Base-by-base conservation (phyloP, 2,113 vertebrate species). In the Tiliqua scincoides region DNA sequence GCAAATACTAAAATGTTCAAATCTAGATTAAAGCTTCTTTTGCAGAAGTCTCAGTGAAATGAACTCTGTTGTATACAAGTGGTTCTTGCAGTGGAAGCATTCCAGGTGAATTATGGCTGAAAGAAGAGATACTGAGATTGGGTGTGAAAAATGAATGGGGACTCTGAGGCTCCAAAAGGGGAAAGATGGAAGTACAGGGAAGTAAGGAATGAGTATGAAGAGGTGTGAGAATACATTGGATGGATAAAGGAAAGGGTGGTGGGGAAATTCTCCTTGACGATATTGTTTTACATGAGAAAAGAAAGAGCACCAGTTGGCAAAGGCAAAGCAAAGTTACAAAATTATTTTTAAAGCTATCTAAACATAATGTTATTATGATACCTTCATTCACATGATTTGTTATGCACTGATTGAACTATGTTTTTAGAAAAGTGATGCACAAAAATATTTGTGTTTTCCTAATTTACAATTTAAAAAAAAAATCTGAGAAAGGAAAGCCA, bases 291-390 rank as follows among this genome's bases (percentile, higher is more conserved):
- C 20, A 59, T 59, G 5, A 27, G 76, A 35, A 32, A 32, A 57
- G 25, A 32, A 18, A 18, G 14, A 43, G 79, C 37, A 62, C 25
- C 59, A 75, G 37, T 23, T 43, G 85, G 10, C 10, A 90, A 30
- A 79, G 87, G 18, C 32, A 75, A 1, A 3, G 18, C 0, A 43
- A 70, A 65, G 40, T 83, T 91, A 90, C 75, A 18, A 59, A 84
- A 90, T 63, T 12, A 1, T 74, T 54, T 61, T 10, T 30, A 40
- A 75, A 82, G 10, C 8, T 81, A 8, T 18, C 76, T 0, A 1
- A 83, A 90, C 82, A 83, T 79, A 90, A 87, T 48, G 43, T 92
- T 88, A 68, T 92, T 88, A 68, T 61, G 61, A 59, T 85, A 85
- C 65, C n/a, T 63, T 15, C 35, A 89, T 62, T 85, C 30, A 18